Evolutionary conservation across 2,888 invertebrate genomes (phyloP), one percentile per base, ranked within the genome.

Genomic region (Gisinianus flammeolus): DNA sequence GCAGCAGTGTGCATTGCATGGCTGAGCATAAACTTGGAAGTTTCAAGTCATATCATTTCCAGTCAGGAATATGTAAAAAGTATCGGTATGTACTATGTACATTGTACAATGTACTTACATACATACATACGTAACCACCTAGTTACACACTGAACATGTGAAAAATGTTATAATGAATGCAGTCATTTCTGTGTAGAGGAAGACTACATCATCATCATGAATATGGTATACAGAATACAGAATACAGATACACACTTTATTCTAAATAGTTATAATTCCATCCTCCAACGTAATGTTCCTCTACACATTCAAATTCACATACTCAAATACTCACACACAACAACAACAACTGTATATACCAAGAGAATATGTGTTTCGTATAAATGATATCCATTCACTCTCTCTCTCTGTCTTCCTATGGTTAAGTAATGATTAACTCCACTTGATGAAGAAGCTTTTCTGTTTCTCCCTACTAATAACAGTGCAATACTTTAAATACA

Each of bases 351-450:
- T 19, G 67, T 67, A 33, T 44, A 19, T 44, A 44, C 44, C 12
- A 44, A 22, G 16, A 22, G 56, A 58, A 62, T 58, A 67, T n/a
- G 5, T 67, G 33, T 67, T 5, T n/a, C 58, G 24, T 16, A 56
- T 19, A 58, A 67, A 58, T 28, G 62, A 71, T 35, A 69, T 58
- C 22, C 72, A 72, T 72, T 54, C 58, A n/a, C 58, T 58, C 58
- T 58, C 22, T 58, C 58, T 58, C 22, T 58, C 58, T 58, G 2
- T 62, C 62, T 62, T 26, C 62, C 28, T 72, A 58, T 62, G 72
- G 58, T 58, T 58, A 58, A 62, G 72, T 72, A 72, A 72, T 72
- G 72, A 72, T 72, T 72, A 72, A 72, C 72, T 72, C 33, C 22
- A 72, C 31, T 72, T 72, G 72, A 72, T 72, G 72, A 72, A 72